Conservation (phyloP, 2,888 invertebrate species). For the Loripinus fragilis region DNA sequence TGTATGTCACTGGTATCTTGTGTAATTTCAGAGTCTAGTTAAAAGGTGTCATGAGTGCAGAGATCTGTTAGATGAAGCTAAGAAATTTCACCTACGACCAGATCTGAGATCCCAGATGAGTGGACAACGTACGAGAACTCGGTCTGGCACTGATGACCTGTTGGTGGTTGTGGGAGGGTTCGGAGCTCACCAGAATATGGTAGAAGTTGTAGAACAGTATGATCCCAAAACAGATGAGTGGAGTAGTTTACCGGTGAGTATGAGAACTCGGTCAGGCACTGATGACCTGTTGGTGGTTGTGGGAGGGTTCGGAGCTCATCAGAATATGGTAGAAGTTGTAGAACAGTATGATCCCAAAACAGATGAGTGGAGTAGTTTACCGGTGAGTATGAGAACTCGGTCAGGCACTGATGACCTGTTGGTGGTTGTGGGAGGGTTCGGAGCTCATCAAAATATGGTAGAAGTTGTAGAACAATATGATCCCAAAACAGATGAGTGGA, state of each 20-base stretch:
- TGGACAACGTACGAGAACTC: slow-evolving; percentile 73
- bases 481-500: slow-evolving; percentile 79
- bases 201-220: slow-evolving; percentile 81
- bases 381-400: slow-evolving; percentile 75
- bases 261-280: slow-evolving; percentile 75
- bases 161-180: slow-evolving; percentile 82
- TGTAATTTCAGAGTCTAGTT: slow-evolving; percentile 73
- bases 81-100: slow-evolving; percentile 81
- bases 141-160: slow-evolving; percentile 78
- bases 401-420: slow-evolving; percentile 78
- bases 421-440: slow-evolving; percentile 82
- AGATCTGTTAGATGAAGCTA: slow-evolving; percentile 82
- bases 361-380: slow-evolving; percentile 77
- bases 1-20: no score
- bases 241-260: slow-evolving; percentile 77
- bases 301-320: slow-evolving; percentile 82
- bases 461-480: slow-evolving; percentile 81
- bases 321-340: slow-evolving; percentile 81
- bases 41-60: slow-evolving; percentile 78
- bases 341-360: slow-evolving; percentile 81
- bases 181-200: slow-evolving; percentile 81
- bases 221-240: slow-evolving; percentile 79
- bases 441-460: slow-evolving; percentile 81
- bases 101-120: slow-evolving; percentile 80
- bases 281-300: slow-evolving; percentile 79